These are phyloP conservation scores for Spinus pinus DNA, from an alignment of 2,797 vertebrate genomes.

Conservation along the genomic window DNA sequence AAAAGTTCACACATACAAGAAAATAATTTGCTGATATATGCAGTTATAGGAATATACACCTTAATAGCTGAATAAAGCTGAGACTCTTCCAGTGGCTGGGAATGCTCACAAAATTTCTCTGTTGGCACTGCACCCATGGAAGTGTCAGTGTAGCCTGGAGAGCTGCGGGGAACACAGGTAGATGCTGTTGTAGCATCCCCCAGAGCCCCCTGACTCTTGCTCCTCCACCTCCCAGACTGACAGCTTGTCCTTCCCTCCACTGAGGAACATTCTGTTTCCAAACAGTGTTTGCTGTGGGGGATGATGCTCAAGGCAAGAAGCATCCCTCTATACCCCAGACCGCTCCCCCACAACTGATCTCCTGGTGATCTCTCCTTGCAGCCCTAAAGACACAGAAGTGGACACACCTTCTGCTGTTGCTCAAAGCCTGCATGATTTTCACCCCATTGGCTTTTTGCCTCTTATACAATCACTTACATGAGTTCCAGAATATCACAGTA, in stretches of 20 bases:
- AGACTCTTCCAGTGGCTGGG: neutral
- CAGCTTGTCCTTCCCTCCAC: neutral
- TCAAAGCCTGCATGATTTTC: neutral
- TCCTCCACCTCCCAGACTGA: neutral
- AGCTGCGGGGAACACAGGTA: neutral
- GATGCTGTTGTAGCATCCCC: neutral
- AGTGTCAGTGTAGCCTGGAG: neutral
- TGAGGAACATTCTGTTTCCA: neutral
- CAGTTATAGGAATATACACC: neutral
- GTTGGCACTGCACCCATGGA: accelerated
- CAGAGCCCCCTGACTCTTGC: neutral
- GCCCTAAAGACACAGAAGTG: neutral
- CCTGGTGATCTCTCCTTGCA: neutral
- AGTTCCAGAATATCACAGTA: neutral
- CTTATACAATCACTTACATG: neutral
- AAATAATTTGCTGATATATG: neutral
- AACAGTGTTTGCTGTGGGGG: neutral
- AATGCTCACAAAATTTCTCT: neutral
- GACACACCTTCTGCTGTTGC: neutral
- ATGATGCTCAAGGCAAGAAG: neutral
- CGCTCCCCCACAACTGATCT: neutral
- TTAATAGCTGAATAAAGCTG: neutral
- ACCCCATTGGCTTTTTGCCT: neutral
- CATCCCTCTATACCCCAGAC: accelerated
- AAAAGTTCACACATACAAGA: neutral